Percentiles rank a stretch among this genome's conserved stretches.
phyloP scores from a whole-genome alignment of 2,888 invertebrate genomes.

The Parnassius apollo region DNA sequence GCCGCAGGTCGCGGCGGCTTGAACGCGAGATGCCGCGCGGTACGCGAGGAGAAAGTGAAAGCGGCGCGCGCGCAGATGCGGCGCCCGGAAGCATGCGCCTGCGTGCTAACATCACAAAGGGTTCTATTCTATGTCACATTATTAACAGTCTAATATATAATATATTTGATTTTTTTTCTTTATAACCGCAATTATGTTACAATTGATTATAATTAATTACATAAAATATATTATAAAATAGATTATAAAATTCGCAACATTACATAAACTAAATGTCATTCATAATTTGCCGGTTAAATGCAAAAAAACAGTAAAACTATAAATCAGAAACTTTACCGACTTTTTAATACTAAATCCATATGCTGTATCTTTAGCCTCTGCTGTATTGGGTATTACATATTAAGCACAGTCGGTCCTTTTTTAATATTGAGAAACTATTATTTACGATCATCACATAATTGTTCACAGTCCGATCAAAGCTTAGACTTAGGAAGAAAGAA shows the following conservation, averaged over 20 bases:
- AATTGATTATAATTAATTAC: background rate
- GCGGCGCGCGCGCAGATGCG: slow-evolving; percentile 72
- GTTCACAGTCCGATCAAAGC: slow-evolving; percentile 30
- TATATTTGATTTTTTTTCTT: background rate
- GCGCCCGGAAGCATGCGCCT: slow-evolving; percentile 71
- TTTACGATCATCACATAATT: slow-evolving; percentile 46
- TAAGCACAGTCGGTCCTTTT: slow-evolving; percentile 28
- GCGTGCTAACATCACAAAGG: slow-evolving; percentile 57
- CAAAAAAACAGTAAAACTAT: background rate
- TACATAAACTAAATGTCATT: background rate
- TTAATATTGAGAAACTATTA: slow-evolving; percentile 1
- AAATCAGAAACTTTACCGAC: slow-evolving; percentile 72
- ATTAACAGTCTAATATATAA: slow-evolving; percentile 21
- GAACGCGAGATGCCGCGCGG: slow-evolving; percentile 60
- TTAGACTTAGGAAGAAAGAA: background rate
- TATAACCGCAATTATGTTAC: background rate
- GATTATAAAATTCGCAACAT: background rate
- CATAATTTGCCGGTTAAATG: background rate
- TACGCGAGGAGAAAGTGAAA: slow-evolving; percentile 77
- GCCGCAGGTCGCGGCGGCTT: slow-evolving; percentile 48
- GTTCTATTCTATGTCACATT: slow-evolving; percentile 26
- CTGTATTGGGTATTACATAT: slow-evolving; percentile 62
- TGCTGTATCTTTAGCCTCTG: slow-evolving; percentile 62
- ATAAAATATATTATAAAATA: background rate
- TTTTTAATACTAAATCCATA: slow-evolving; percentile 79